Base-by-base conservation (phyloP, 37 sponge, comb jelly and placozoan species). In the Lycopodina hypogea region DNA sequence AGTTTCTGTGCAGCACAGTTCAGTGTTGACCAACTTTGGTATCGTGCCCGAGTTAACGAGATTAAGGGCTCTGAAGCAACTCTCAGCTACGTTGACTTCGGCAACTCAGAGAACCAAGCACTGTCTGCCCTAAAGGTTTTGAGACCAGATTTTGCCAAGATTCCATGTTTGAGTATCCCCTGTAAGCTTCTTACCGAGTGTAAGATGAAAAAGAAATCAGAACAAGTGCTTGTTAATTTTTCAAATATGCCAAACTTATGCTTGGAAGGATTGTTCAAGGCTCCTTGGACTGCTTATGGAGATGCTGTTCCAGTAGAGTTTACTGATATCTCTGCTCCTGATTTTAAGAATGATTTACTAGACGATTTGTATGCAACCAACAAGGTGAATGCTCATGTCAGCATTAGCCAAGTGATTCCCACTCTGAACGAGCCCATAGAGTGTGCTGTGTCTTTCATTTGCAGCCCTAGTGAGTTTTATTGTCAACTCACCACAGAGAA, bases 61-160 rank as follows among this genome's bases (percentile, higher is more conserved):
- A 38, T 80, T 32, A 26, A 32, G 3, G 75, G 63, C 0, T 38
- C 36, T 0, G 52, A 42, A 29, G 68, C 21, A 34, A 63, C 66
- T 3, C 88, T 91, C 34, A 35, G 34, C 1, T 90, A 68, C 67
- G 62, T 90, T 24, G 91, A 90, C 51, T 90, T 77, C 64, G 84
- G 83, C 7, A 73, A 84, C 41, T 48, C 78, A 28, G 91, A 86
- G 42, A n/a, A 22, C 7, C 51, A 74, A 17, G 39, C 24, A 1
- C 3, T 64, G 9, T 58, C 71, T 1, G 35, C 42, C 29, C 51
- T 77, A 21, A 78, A 56, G 24, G 32, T 2, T 6, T 56, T 92
- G 37, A 23, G 38, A 30, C 55, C 57, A 12, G 76, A 84, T 32
- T 83, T 80, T 34, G 30, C 62, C 23, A 41, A 15, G 11, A 22